Percentiles rank a stretch among this genome's conserved stretches.
Evolutionary conservation across 2,113 vertebrate genomes (phyloP).

Genomic region (Gobius niger): DNA sequence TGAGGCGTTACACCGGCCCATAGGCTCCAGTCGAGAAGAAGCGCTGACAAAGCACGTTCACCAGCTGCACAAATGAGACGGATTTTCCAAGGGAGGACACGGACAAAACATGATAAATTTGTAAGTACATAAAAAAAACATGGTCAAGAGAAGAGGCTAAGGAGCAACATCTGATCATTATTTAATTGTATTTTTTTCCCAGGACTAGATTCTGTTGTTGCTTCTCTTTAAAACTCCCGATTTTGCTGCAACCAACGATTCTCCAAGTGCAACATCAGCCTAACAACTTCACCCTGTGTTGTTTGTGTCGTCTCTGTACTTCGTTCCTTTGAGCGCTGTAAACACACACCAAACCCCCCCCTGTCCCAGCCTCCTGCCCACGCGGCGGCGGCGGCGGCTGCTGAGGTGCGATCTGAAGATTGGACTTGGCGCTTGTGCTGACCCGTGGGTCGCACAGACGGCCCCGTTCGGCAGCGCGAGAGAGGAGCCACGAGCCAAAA

Average conservation of each 20-base stretch:
- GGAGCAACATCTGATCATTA: too few species aligned
- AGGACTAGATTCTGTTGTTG: not conserved
- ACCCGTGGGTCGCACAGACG: slow-evolving; percentile 46
- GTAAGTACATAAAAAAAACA: too few species aligned
- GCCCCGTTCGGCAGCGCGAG: slow-evolving; percentile 29
- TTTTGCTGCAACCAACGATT: not conserved
- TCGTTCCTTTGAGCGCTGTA: not conserved
- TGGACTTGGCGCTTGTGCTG: slow-evolving; percentile 43
- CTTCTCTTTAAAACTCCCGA: not conserved
- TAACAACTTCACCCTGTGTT: not conserved
- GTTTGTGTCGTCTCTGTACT: not conserved
- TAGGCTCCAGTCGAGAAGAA: too few species aligned
- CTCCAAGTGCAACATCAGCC: not conserved
- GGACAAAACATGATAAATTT: too few species aligned
- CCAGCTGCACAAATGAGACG: too few species aligned
- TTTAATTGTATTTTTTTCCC: too few species aligned
- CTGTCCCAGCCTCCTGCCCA: not conserved
- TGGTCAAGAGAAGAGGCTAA: too few species aligned
- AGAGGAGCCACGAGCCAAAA: slow-evolving; percentile 25
- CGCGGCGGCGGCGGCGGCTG: slow-evolving; percentile 1
- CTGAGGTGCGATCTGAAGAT: slow-evolving; percentile 44
- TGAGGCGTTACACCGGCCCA: too few species aligned
- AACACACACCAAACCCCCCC: slow-evolving; percentile 13
- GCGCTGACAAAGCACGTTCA: too few species aligned
- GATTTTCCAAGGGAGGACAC: too few species aligned